phyloP scores from a whole-genome alignment of 1,140 invertebrate genomes.

The Dryas iulia region DNA sequence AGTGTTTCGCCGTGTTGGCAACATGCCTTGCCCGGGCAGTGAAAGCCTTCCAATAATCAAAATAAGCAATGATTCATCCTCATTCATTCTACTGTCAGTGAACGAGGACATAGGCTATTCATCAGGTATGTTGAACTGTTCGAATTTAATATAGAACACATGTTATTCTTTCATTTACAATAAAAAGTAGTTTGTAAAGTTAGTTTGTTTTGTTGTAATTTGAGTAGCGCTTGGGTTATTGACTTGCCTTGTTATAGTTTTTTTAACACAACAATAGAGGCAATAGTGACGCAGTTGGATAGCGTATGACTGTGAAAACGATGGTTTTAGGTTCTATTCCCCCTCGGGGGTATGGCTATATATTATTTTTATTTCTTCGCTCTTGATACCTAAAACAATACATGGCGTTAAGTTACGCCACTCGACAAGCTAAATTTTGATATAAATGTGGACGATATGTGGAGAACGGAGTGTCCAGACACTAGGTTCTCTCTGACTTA shows the following conservation, averaged over 20 bases:
- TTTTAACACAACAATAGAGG: too few relatives aligned
- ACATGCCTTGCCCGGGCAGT: slow-evolving; percentile 30
- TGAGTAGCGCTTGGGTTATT: background rate
- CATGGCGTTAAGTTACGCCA: too few relatives aligned
- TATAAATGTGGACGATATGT: too few relatives aligned
- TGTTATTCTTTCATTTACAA: background rate
- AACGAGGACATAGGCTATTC: slow-evolving; percentile 12
- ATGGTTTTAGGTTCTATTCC: too few relatives aligned
- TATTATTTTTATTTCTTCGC: too few relatives aligned
- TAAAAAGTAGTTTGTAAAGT: background rate
- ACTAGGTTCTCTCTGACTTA: too few relatives aligned
- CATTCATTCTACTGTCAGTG: slow-evolving; percentile 21
- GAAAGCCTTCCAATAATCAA: slow-evolving; percentile 31
- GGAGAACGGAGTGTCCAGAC: too few relatives aligned
- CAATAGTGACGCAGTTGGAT: too few relatives aligned
- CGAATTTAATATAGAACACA: background rate
- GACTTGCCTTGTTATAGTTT: background rate
- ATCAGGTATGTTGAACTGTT: slow-evolving; percentile 23
- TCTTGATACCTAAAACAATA: too few relatives aligned
- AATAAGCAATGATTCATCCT: slow-evolving; percentile 29
- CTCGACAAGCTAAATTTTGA: too few relatives aligned
- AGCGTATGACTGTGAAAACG: too few relatives aligned
- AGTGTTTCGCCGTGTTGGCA: slow-evolving; percentile 7
- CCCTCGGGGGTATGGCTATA: too few relatives aligned
- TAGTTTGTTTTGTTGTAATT: background rate